Evolutionary conservation across 2,797 vertebrate species (phyloP).

Genomic region (Lepilemur septentrionalis): DNA sequence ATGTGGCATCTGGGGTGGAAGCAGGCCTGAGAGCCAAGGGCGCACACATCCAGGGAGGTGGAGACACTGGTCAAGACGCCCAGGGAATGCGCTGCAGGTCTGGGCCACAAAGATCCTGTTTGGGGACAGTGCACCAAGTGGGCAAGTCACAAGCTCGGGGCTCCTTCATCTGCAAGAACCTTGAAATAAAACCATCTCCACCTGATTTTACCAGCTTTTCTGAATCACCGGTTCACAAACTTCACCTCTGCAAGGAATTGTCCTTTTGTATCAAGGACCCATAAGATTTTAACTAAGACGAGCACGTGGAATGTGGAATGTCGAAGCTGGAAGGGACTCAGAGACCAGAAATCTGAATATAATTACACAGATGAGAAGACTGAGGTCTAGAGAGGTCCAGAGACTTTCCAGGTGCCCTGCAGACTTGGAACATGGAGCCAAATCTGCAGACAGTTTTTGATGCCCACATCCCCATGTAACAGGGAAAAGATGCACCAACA

Average conservation of each 20-base stretch:
- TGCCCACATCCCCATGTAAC: not conserved
- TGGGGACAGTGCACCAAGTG: accelerated
- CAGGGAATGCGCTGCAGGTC: not conserved
- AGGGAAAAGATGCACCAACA: not conserved
- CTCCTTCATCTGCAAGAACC: not conserved
- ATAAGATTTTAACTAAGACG: not conserved
- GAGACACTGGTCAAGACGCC: not conserved
- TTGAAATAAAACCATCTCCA: not conserved
- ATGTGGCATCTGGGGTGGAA: not conserved
- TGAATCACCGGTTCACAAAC: not conserved
- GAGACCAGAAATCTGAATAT: not conserved
- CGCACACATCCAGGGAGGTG: not conserved
- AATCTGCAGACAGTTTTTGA: not conserved
- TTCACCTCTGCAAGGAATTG: not conserved
- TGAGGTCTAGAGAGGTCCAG: not conserved
- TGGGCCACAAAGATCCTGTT: not conserved
- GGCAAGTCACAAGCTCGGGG: not conserved
- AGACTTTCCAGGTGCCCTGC: not conserved
- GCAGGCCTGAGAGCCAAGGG: not conserved
- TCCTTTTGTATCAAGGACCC: not conserved
- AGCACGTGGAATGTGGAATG: not conserved
- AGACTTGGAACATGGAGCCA: not conserved
- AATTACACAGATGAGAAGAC: not conserved
- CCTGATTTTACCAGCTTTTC: not conserved
- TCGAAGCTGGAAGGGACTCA: not conserved